Evolutionary conservation across 2,797 vertebrate species (phyloP).

Genomic region (Tiaroga cobitis): DNA sequence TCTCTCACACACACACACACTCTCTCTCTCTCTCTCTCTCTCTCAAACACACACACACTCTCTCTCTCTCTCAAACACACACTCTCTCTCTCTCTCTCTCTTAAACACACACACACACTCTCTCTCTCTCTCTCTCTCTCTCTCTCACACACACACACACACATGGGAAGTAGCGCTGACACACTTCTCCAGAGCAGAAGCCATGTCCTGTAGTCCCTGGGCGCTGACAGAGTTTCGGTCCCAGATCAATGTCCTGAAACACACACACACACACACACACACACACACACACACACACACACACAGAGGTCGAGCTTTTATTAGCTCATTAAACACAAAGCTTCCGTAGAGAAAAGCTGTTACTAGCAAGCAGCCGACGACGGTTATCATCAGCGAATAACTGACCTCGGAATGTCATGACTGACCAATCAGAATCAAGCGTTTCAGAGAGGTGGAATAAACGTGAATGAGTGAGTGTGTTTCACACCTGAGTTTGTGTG

Average conservation of each 20-base stretch:
- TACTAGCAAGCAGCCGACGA: too few species aligned
- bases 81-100: too few species aligned
- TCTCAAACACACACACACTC: not conserved
- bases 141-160: not conserved
- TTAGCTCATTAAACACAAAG: not conserved
- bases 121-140: too few species aligned
- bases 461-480: not conserved
- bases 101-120: not conserved
- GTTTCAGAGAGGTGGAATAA: not conserved
- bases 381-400: not conserved
- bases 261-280: conserved; percentile 23
- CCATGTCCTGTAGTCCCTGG: conserved; percentile 95
- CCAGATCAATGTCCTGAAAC: conserved; percentile 91
- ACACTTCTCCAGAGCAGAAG: conserved; percentile 95
- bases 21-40: too few species aligned
- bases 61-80: not conserved
- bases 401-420: not conserved
- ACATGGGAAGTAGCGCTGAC: conserved; percentile 56
- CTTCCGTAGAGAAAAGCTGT: not conserved
- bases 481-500: not conserved
- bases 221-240: conserved; percentile 92
- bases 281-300: conserved; percentile 6
- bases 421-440: not conserved
- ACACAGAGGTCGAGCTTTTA: not conserved
- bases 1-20: not conserved